A percentile compares a stretch with the other conserved stretches of the same genome.
Conservation (phyloP, 1,140 invertebrate species). For the Drosophila rhopaloa region DNA sequence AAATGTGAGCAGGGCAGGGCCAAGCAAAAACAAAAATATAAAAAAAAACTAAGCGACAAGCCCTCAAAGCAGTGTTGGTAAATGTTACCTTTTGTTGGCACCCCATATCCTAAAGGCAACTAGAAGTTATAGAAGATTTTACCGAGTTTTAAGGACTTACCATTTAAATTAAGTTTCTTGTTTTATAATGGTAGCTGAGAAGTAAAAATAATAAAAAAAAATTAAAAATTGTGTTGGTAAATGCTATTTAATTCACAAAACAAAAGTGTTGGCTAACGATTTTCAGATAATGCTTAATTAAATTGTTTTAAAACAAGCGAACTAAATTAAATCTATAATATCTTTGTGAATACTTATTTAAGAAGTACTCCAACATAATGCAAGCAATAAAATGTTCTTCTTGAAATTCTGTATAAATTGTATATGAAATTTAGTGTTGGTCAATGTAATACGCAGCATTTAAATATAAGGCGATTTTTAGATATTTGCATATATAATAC, state of each 20-base stretch:
- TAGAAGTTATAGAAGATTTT: too few species aligned
- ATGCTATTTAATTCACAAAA: not conserved
- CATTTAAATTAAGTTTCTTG: too few species aligned
- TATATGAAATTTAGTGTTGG: not conserved
- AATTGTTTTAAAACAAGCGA: too few species aligned
- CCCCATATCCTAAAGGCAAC: too few species aligned
- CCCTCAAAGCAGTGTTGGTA: not conserved
- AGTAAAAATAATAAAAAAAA: too few species aligned
- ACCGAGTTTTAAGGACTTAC: not conserved
- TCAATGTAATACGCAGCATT: not conserved
- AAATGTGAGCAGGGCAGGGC: conserved; percentile 13
- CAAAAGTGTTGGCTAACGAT: not conserved
- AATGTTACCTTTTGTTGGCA: not conserved
- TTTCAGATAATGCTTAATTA: too few species aligned
- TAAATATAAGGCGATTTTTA: not conserved
- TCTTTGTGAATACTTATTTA: too few species aligned
- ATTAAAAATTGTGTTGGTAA: not conserved
- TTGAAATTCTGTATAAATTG: too few species aligned
- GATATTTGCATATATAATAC: not conserved
- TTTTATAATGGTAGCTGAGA: too few species aligned
- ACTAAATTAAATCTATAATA: too few species aligned
- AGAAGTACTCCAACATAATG: too few species aligned
- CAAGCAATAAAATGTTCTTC: too few species aligned
- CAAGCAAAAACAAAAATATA: not conserved
- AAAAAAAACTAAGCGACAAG: not conserved